Evolutionary conservation across 2,888 invertebrate genomes (phyloP), one percentile per base, ranked within the genome.

Genomic region (Pandemis corylana): DNA sequence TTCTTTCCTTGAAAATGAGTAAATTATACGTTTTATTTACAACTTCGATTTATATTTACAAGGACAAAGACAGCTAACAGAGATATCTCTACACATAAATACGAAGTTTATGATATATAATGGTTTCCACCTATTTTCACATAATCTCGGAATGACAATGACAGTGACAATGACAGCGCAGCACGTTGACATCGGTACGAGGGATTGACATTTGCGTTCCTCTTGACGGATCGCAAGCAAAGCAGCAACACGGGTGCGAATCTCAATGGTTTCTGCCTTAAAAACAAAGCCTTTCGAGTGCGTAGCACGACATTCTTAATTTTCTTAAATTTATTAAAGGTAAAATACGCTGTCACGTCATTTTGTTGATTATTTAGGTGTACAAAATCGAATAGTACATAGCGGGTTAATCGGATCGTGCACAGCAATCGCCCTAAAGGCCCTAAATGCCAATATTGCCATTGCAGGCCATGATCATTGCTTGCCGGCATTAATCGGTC

Each of bases 1-100:
- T n/a, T 15, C 42, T 71, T 53, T 46, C 64, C 41, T 36, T 46
- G 66, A 65, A 71, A 49, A 62, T 75, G 46, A 2, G 62, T 56
- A 78, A 82, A 84, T 83, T 81, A 84, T 80, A 78, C 80, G 76
- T 80, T 84, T 79, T 83, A 68, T 75, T 70, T 62, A 75, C 74
- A 53, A 49, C 66, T 66, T 66, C 46, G 46, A 66, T 62, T 66
- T 75, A 66, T 86, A 83, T 84, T 85, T 84, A 86, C 84, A 83
- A 84, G 82, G 82, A 83, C 83, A 83, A 76, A 77, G 75, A 71
- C 63, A 46, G 68, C 68, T 80, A 79, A 78, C 77, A 77, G 61
- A 75, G 65, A 70, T 62, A 53, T 66, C 70, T 67, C 56, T 67
- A 56, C 71, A 63, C 67, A 75, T 12, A 12, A 75, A 75, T 75